phyloP scores from a whole-genome alignment of 2,888 invertebrate species.

The Synergus japonicus region DNA sequence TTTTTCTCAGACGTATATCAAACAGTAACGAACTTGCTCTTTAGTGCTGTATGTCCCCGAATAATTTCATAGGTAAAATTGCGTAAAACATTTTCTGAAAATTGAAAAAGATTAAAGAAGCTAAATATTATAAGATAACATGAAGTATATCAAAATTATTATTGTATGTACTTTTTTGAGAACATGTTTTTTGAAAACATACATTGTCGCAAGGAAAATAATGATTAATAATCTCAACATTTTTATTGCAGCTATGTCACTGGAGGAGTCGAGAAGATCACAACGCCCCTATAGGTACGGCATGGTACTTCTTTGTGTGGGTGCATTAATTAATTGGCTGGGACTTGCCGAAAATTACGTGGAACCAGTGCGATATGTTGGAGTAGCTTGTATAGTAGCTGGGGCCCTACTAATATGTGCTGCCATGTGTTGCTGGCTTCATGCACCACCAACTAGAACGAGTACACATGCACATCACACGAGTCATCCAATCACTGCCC shows the following conservation, averaged over 20 bases:
- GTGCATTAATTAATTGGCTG: constrained; percentile 87
- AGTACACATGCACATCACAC: constrained; percentile 66
- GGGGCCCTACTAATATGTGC: constrained; percentile 86
- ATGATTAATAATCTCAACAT: not conserved
- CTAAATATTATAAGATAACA: not conserved
- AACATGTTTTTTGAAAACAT: not conserved
- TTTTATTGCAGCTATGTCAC: constrained; percentile 81
- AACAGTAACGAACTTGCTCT: not conserved
- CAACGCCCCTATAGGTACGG: constrained; percentile 87
- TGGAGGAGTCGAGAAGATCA: constrained; percentile 83
- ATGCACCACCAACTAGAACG: constrained; percentile 72
- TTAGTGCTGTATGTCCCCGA: not conserved
- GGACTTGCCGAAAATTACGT: constrained; percentile 86
- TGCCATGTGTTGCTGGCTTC: constrained; percentile 87
- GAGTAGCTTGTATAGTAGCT: constrained; percentile 86
- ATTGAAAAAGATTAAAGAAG: not conserved
- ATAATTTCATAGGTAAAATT: not conserved
- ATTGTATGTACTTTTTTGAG: not conserved
- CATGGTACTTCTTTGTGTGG: constrained; percentile 85
- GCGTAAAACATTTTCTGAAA: not conserved
- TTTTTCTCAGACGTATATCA: not conserved
- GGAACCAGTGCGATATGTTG: constrained; percentile 85
- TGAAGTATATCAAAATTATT: not conserved
- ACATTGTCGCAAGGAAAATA: not conserved
- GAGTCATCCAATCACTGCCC: constrained; percentile 72